These are phyloP conservation scores for Tenualosa ilisha DNA, from an alignment of 2,797 vertebrate genomes.

Conservation along the genomic window DNA sequence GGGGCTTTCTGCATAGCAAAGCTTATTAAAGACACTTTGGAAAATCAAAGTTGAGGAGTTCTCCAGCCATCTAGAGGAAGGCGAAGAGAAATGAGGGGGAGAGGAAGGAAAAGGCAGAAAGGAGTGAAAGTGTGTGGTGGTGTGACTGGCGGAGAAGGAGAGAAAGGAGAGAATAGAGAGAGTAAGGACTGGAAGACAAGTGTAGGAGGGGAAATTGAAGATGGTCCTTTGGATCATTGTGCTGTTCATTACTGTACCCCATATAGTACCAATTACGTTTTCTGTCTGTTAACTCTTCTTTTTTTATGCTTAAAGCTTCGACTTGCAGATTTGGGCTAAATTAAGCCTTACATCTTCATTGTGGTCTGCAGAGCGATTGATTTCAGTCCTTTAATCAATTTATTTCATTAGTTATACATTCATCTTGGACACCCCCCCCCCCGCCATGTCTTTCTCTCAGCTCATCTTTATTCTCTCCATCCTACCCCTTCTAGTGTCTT, in stretches of 20 bases:
- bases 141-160: too few species aligned
- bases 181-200: background rate
- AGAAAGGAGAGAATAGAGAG: background rate
- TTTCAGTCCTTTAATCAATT: constrained; percentile 90
- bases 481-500: background rate
- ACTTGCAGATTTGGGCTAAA: constrained; percentile 86
- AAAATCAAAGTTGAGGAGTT: constrained; percentile 70
- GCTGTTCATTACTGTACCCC: constrained; percentile 81
- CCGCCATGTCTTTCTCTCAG: constrained; percentile 25
- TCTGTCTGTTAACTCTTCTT: constrained; percentile 63
- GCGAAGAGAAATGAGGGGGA: background rate
- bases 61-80: constrained; percentile 40
- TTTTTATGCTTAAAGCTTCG: constrained; percentile 68
- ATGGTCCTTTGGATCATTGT: constrained; percentile 25
- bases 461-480: constrained; percentile 56
- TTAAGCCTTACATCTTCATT: constrained; percentile 90
- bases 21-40: constrained; percentile 75
- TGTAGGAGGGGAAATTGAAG: background rate
- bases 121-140: background rate
- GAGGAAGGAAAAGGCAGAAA: background rate
- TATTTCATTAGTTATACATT: constrained; percentile 96
- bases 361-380: constrained; percentile 87
- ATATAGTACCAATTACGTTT: constrained; percentile 90
- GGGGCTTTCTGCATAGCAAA: constrained; percentile 60
- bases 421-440: constrained; percentile 66